These are phyloP conservation scores for Agonopterix heracliana DNA, from an alignment of 2,888 invertebrate genomes.

Conservation along the genomic window DNA sequence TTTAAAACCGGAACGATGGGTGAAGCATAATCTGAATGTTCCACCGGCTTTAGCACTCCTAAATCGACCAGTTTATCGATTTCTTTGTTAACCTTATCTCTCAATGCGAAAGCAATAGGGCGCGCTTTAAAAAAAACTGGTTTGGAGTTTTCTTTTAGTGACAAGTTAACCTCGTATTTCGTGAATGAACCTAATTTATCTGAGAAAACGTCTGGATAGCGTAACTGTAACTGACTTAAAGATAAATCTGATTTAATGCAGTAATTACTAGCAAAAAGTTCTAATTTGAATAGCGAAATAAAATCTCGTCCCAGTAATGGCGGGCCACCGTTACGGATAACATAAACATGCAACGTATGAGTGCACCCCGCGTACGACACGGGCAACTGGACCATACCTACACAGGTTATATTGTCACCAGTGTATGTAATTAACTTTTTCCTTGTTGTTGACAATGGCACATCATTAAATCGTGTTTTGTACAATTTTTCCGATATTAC, in stretches of 20 bases:
- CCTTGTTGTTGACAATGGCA: conserved; percentile 12
- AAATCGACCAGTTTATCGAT: conserved; percentile 13
- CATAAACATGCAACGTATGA: conserved; percentile 10
- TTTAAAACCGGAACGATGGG: too few species aligned
- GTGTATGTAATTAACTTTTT: too few species aligned
- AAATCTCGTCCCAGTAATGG: too few species aligned
- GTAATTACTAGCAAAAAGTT: neutral
- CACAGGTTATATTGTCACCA: conserved; percentile 11
- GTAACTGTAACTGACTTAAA: neutral
- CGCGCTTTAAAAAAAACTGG: too few species aligned
- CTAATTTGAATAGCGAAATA: conserved; percentile 17
- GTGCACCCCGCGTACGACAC: conserved; percentile 11
- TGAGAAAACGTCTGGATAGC: neutral
- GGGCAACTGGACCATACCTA: conserved; percentile 8
- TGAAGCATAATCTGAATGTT: conserved; percentile 10
- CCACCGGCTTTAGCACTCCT: conserved; percentile 16
- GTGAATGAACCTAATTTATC: too few species aligned
- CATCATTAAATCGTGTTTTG: conserved; percentile 9
- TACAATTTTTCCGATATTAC: conserved; percentile 13
- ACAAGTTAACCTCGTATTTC: too few species aligned
- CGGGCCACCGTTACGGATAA: conserved; percentile 18
- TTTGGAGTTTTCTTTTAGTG: too few species aligned
- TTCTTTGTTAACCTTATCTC: conserved; percentile 14
- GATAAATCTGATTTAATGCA: neutral
- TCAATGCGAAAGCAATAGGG: conserved; percentile 17